Evolutionary conservation across 1,140 invertebrate species (phyloP).

Genomic region (Philotrypesis tridentata): DNA sequence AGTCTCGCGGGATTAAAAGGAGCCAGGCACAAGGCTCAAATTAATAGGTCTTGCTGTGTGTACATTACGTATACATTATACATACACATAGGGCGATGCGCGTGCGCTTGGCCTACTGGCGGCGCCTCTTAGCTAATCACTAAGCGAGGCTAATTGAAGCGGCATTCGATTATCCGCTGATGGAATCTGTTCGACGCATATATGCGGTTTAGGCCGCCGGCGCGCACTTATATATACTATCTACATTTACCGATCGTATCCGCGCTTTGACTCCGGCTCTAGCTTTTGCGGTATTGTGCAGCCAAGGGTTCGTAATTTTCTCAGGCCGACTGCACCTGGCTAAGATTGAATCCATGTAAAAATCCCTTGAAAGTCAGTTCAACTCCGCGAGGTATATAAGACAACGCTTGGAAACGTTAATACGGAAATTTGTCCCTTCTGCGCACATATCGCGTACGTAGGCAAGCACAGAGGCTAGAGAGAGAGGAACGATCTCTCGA

Average conservation of each 20-base stretch:
- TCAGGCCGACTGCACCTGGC: no score
- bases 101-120: constrained; percentile 4
- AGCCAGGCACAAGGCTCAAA: neutral
- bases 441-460: neutral
- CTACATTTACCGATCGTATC: neutral
- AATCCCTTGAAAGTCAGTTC: no score
- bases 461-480: no score
- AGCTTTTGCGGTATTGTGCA: no score
- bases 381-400: no score
- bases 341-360: no score
- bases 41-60: constrained; percentile 16
- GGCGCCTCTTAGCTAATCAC: constrained; percentile 62
- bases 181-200: constrained; percentile 61
- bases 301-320: no score
- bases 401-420: constrained; percentile 24
- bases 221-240: neutral
- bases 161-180: constrained; percentile 68
- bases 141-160: constrained; percentile 68
- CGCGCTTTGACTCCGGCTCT: no score
- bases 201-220: neutral
- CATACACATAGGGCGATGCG: no score
- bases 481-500: constrained; percentile 5
- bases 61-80: no score
- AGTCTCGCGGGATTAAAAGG: constrained; percentile 25
- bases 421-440: neutral